Evolutionary conservation across 2,888 invertebrate genomes (phyloP).

Genomic region (Meiosimyza decipiens): DNA sequence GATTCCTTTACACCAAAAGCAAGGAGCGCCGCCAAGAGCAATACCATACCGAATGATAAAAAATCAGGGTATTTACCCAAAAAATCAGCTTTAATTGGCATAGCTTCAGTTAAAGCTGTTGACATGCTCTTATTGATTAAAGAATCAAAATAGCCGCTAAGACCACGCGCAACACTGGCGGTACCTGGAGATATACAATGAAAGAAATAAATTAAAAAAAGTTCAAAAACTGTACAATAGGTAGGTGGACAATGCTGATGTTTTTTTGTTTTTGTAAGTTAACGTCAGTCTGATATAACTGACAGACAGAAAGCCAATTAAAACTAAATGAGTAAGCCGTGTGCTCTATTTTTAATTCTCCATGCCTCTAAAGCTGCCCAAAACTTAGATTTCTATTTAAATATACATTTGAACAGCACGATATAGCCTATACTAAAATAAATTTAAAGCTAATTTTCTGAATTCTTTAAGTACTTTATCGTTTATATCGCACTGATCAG

Average conservation of each 20-base stretch:
- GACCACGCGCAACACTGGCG: slow-evolving; percentile 79
- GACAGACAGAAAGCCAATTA: too few species aligned
- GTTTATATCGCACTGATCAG: too few species aligned
- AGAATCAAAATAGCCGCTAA: slow-evolving; percentile 79
- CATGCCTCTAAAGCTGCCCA: too few species aligned
- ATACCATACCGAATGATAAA: slow-evolving; percentile 74
- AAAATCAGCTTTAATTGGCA: slow-evolving; percentile 74
- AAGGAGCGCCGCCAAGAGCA: slow-evolving; percentile 73
- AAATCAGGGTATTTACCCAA: slow-evolving; percentile 78
- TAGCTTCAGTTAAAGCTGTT: slow-evolving; percentile 67
- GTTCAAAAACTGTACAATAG: neutral
- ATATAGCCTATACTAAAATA: too few species aligned
- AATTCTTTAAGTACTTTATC: too few species aligned
- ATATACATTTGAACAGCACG: too few species aligned
- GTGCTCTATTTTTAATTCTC: too few species aligned
- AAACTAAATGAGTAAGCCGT: too few species aligned
- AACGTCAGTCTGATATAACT: too few species aligned
- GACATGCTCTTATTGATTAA: slow-evolving; percentile 73
- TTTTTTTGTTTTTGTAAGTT: too few species aligned
- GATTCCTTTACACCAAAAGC: slow-evolving; percentile 83
- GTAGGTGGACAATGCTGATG: neutral
- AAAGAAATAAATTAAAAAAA: slow-evolving; percentile 2
- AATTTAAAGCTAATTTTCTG: too few species aligned
- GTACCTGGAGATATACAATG: slow-evolving; percentile 69
- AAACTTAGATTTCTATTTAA: too few species aligned